phyloP scores from a whole-genome alignment of 2,113 vertebrate genomes.

The Stomatorhinus ivindoensis region DNA sequence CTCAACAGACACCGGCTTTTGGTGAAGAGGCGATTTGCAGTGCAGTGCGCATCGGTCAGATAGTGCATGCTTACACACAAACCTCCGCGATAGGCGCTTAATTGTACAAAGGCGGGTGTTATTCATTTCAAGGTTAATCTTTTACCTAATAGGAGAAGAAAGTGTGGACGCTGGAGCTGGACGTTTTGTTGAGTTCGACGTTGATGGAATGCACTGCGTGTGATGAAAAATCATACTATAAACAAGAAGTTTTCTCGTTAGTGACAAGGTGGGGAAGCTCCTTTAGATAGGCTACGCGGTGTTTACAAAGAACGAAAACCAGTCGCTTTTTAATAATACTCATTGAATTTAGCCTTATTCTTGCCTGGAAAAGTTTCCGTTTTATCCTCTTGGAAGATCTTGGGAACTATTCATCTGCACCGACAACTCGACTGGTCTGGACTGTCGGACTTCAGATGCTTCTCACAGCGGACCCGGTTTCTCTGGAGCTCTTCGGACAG shows the following conservation, averaged over 20 bases:
- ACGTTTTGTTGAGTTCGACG: not conserved
- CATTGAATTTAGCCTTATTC: not conserved
- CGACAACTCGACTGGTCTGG: not conserved
- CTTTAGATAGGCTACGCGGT: not conserved
- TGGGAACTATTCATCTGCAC: not conserved
- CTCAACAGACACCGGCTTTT: not conserved
- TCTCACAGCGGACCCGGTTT: not conserved
- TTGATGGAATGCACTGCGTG: not conserved
- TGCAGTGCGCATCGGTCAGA: not conserved
- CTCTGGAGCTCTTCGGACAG: not conserved
- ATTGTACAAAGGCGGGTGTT: not conserved
- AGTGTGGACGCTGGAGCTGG: not conserved
- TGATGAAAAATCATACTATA: not conserved
- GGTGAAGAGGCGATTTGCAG: not conserved
- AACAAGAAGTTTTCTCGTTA: not conserved
- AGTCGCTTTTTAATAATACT: not conserved
- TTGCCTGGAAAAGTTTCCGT: not conserved
- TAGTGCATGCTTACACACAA: not conserved
- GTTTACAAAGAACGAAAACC: not conserved
- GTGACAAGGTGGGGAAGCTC: not conserved
- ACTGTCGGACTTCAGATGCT: not conserved
- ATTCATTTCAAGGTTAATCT: not conserved
- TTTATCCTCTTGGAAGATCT: not conserved
- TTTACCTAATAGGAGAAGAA: not conserved
- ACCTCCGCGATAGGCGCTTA: not conserved